These are phyloP conservation scores for Empidonax traillii DNA, from an alignment of 2,113 vertebrate genomes.

Conservation along the genomic window DNA sequence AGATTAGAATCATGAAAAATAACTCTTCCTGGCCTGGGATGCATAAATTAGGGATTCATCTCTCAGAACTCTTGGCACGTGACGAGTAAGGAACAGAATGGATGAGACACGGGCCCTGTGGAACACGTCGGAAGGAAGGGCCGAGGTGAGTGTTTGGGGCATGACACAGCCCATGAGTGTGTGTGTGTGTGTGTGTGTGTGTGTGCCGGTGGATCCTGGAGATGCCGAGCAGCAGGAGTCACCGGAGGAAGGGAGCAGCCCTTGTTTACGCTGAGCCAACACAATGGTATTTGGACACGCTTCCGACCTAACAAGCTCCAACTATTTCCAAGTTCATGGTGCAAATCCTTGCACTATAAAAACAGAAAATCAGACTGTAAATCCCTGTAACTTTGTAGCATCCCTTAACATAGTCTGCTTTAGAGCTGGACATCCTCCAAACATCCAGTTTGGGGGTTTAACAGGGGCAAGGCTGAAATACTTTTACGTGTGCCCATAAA, in stretches of 20 bases:
- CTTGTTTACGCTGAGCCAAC: neutral
- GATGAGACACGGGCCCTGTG: neutral
- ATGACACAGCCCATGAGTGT: neutral
- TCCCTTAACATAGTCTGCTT: neutral
- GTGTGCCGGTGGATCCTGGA: neutral
- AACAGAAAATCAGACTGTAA: neutral
- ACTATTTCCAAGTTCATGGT: neutral
- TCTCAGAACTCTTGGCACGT: neutral
- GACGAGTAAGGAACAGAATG: neutral
- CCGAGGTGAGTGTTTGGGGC: neutral
- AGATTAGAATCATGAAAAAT: neutral
- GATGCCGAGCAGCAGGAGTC: neutral
- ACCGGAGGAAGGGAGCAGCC: constrained; percentile 31
- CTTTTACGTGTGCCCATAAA: neutral
- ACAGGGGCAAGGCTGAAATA: neutral
- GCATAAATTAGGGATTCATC: neutral
- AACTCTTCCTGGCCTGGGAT: neutral
- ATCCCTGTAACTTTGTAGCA: neutral
- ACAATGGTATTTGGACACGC: constrained; percentile 13
- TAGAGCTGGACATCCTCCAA: neutral
- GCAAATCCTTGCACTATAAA: neutral
- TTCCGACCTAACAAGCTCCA: neutral
- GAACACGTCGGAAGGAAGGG: neutral
- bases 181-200: no score
- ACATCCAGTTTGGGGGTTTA: neutral